Conservation (phyloP, 2,888 invertebrate species). For the Autographa pulchrina region DNA sequence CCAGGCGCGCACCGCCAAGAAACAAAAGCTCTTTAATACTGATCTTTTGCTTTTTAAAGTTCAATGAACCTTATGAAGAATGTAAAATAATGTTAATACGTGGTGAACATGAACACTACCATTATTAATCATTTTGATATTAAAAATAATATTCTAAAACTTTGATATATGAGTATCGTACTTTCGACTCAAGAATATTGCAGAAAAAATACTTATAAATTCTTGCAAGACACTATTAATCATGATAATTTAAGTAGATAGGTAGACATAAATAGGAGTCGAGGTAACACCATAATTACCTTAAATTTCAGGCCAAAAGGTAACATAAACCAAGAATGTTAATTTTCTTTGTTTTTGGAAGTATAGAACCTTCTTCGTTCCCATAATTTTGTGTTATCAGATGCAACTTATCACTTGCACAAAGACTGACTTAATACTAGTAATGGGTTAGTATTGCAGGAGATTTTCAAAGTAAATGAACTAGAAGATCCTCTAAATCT, state of each 20-base stretch:
- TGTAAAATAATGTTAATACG: neutral
- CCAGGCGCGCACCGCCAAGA: too few relatives aligned
- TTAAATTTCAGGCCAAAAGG: neutral
- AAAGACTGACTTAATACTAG: conserved; percentile 5
- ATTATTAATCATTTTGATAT: neutral
- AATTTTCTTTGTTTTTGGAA: neutral
- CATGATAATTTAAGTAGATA: conserved; percentile 1
- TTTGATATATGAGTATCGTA: neutral
- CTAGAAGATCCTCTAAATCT: conserved; percentile 4
- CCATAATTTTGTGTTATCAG: neutral
- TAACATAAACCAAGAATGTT: neutral
- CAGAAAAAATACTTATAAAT: neutral
- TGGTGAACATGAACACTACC: neutral
- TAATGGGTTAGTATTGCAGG: conserved; percentile 8
- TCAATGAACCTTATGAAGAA: too few relatives aligned
- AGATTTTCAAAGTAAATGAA: conserved; percentile 10
- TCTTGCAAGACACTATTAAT: neutral
- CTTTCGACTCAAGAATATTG: neutral
- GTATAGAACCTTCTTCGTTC: neutral
- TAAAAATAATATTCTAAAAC: neutral
- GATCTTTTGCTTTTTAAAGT: too few relatives aligned
- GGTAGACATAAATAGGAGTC: neutral
- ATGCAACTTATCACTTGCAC: conserved; percentile 5
- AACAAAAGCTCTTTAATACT: too few relatives aligned
- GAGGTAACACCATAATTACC: neutral